Percentiles rank a stretch among this genome's conserved stretches.
Conservation (phyloP, 53 echinoderm and acorn worm genomes). For the Temnopleurus reevesii region DNA sequence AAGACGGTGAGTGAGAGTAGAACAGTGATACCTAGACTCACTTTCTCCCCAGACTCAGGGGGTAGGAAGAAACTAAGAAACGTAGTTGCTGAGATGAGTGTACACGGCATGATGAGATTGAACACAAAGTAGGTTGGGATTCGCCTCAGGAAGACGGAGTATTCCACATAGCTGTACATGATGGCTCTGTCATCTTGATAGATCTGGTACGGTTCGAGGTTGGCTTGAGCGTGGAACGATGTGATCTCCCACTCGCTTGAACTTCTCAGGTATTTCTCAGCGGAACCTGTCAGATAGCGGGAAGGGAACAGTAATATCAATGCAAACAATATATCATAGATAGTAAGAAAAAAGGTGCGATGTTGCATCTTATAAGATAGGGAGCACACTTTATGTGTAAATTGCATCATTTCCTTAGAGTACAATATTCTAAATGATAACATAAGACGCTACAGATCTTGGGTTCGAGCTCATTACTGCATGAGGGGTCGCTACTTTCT, state of each 20-base stretch:
- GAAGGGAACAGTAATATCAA: no score
- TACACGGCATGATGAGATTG: constrained; percentile 97
- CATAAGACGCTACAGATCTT: no score
- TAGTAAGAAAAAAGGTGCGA: no score
- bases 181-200: constrained; percentile 79
- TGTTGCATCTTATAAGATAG: no score
- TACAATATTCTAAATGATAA: no score
- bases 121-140: constrained; percentile 96
- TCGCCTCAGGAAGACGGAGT: constrained; percentile 80
- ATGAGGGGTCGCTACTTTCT: no score
- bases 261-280: constrained; percentile 79
- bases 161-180: constrained; percentile 79
- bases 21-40: constrained; percentile 95
- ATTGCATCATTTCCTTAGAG: no score
- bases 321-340: no score
- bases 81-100: constrained; percentile 87
- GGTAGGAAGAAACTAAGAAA: constrained; percentile 98
- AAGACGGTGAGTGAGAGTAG: constrained; percentile 94
- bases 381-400: no score
- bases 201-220: constrained; percentile 70
- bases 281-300: constrained; percentile 73
- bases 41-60: constrained; percentile 95
- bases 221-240: constrained; percentile 69
- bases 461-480: no score
- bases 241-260: constrained; percentile 90